Conservation (phyloP, 2,113 vertebrate genomes). For the Gorsachius goisagi region DNA sequence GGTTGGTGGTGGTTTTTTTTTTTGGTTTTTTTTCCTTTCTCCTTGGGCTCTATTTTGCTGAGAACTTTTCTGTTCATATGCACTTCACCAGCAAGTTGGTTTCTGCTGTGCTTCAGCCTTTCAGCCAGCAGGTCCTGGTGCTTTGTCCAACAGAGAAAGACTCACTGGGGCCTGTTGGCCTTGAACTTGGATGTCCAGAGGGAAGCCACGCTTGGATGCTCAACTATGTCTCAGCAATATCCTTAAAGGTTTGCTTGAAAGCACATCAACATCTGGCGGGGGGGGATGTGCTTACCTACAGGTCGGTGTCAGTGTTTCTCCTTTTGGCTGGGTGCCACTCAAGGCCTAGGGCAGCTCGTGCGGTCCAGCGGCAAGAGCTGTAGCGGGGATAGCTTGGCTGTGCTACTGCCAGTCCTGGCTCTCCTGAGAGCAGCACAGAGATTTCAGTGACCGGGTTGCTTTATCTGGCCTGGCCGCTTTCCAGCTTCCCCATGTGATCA, state of each 20-base stretch:
- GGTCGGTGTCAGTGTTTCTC: not conserved
- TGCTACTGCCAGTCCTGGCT: not conserved
- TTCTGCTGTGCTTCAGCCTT: not conserved
- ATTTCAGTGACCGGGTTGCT: not conserved
- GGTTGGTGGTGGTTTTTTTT: too few relatives aligned
- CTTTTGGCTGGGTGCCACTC: not conserved
- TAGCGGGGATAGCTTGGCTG: fast-evolving
- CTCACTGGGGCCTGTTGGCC: too few relatives aligned
- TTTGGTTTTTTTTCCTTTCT: not conserved
- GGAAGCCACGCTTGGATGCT: not conserved
- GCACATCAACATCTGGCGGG: fast-evolving
- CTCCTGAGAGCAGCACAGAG: not conserved
- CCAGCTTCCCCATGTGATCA: not conserved
- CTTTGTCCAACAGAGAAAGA: not conserved
- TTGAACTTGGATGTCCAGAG: not conserved
- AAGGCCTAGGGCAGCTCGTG: fast-evolving
- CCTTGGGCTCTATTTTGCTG: not conserved
- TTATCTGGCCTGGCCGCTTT: not conserved
- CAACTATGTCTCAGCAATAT: too few relatives aligned
- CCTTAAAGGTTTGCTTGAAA: not conserved
- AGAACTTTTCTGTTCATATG: not conserved
- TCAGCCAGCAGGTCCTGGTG: not conserved
- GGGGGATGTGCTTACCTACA: not conserved
- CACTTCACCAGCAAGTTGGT: not conserved
- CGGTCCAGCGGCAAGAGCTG: not conserved